Percentiles rank a stretch among this genome's conserved stretches.
phyloP scores from a whole-genome alignment of 1,140 invertebrate species.

The Drosophila seguyi region DNA sequence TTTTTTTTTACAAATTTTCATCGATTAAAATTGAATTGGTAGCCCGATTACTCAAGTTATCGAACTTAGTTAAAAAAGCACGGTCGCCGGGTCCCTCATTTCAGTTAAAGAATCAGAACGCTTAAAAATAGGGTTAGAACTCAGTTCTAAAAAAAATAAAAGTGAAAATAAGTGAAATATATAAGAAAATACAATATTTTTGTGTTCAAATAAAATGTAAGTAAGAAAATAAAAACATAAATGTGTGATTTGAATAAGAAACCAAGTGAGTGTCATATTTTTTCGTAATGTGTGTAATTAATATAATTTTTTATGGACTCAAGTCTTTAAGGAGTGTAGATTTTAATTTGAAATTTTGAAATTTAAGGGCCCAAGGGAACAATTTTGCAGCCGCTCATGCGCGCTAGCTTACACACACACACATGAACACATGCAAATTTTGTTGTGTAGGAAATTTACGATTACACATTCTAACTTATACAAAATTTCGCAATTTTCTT shows the following conservation, averaged over 20 bases:
- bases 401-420: not conserved
- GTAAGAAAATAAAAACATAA: not conserved
- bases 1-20: too few species aligned
- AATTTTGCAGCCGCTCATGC: not conserved
- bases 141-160: not conserved
- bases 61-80: not conserved
- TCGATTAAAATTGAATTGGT: not conserved
- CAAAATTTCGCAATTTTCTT: too few species aligned
- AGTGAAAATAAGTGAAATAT: not conserved
- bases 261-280: not conserved
- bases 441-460: too few species aligned
- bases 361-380: not conserved
- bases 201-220: not conserved
- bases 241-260: not conserved
- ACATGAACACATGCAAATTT: not conserved
- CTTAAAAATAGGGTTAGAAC: not conserved
- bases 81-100: not conserved
- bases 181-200: too few species aligned
- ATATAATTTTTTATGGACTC: not conserved
- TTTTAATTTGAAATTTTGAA: not conserved
- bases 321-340: not conserved
- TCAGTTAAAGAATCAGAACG: not conserved
- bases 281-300: not conserved
- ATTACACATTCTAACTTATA: too few species aligned
- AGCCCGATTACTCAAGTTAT: not conserved